phyloP scores from a whole-genome alignment of 2,888 invertebrate genomes.

The Papilio elwesi region DNA sequence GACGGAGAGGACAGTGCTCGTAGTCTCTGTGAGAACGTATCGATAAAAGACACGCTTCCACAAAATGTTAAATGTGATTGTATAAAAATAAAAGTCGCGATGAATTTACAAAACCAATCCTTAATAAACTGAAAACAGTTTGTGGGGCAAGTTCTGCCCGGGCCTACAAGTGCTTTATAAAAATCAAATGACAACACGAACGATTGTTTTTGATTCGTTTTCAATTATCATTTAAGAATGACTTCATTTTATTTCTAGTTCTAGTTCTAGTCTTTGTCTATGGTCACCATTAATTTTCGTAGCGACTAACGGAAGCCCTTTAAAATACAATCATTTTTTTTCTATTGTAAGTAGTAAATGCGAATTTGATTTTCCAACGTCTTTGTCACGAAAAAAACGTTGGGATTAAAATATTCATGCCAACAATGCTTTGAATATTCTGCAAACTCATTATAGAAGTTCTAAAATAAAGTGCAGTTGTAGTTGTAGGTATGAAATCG shows the following conservation, averaged over 20 bases:
- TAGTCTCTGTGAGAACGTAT: too few relatives aligned
- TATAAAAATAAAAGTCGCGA: too few relatives aligned
- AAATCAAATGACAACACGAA: background rate
- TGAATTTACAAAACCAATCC: background rate
- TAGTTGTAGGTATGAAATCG: background rate
- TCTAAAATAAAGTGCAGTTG: background rate
- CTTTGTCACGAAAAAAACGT: background rate
- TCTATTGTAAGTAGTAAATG: too few relatives aligned
- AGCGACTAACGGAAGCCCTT: background rate
- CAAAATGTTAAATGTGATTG: too few relatives aligned
- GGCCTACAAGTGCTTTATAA: background rate
- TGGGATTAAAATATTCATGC: slow-evolving; percentile 8
- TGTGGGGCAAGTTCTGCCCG: background rate
- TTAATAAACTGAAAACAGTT: background rate
- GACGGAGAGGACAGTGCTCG: too few relatives aligned
- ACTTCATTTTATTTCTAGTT: too few relatives aligned
- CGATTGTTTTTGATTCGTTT: slow-evolving; percentile 2
- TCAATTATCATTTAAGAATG: slow-evolving; percentile 7
- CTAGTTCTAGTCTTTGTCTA: too few relatives aligned
- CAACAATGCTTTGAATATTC: slow-evolving; percentile 8
- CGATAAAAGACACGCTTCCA: too few relatives aligned
- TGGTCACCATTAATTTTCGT: background rate
- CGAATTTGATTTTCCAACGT: slow-evolving; percentile 9
- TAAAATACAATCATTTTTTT: too few relatives aligned
- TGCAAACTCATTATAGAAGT: background rate